These are phyloP conservation scores for Bombus confusus DNA, from an alignment of 1,140 invertebrate genomes.

Conservation along the genomic window DNA sequence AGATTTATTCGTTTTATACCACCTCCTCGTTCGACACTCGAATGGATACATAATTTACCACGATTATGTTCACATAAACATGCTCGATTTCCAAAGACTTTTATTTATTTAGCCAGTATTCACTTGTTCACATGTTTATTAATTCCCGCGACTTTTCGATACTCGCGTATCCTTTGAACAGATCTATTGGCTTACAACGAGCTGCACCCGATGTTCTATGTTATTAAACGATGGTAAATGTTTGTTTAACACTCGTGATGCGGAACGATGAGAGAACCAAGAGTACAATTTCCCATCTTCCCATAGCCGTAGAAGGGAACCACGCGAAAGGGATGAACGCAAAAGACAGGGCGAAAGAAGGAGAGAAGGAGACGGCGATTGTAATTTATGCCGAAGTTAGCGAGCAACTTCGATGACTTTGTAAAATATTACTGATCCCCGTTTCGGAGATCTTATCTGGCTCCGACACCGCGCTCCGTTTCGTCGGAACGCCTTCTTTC, in stretches of 20 bases:
- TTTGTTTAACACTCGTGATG: conserved; percentile 70
- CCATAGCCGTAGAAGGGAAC: conserved; percentile 18
- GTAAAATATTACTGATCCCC: conserved; percentile 79
- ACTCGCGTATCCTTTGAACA: conserved; percentile 48
- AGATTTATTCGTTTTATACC: background rate
- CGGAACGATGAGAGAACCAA: conserved; percentile 32
- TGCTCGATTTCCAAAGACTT: background rate
- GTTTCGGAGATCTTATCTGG: conserved; percentile 75
- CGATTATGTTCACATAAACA: background rate
- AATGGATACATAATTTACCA: background rate
- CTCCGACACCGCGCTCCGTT: conserved; percentile 68
- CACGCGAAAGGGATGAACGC: conserved; percentile 49
- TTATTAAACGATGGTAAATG: conserved; percentile 70
- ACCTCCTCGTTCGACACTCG: background rate
- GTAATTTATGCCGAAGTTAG: conserved; percentile 80
- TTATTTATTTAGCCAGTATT: background rate
- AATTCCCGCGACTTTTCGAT: conserved; percentile 29
- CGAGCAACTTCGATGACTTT: conserved; percentile 79
- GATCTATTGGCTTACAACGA: conserved; percentile 65
- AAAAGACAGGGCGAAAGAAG: background rate
- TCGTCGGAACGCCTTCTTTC: conserved; percentile 70
- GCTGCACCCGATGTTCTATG: conserved; percentile 46
- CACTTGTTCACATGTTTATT: conserved; percentile 9
- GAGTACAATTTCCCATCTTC: conserved; percentile 52
- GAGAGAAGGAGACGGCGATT: conserved; percentile 46